These are phyloP conservation scores for Brienomyrus longianalis DNA, from an alignment of 2,113 vertebrate species.

Conservation along the genomic window DNA sequence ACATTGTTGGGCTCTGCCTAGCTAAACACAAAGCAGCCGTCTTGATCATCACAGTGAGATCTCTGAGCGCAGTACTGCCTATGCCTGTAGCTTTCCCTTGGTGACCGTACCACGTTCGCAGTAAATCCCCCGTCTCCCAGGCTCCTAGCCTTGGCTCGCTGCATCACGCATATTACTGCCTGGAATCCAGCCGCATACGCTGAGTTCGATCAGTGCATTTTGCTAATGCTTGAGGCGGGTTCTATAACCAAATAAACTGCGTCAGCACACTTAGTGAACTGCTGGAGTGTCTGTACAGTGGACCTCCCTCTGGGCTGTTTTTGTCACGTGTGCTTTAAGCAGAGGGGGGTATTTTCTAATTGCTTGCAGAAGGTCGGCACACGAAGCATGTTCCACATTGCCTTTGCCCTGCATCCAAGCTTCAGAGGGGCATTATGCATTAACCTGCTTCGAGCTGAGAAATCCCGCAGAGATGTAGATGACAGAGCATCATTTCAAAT, in stretches of 20 bases:
- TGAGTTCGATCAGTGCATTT: not conserved
- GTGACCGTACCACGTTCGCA: not conserved
- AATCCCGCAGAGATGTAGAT: not conserved
- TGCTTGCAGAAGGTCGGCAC: not conserved
- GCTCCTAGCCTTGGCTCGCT: not conserved
- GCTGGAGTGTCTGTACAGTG: not conserved
- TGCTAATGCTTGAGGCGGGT: not conserved
- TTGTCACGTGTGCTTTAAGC: not conserved
- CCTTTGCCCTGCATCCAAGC: not conserved
- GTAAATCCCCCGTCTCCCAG: not conserved
- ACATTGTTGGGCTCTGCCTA: not conserved
- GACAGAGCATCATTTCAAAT: not conserved
- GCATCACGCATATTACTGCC: not conserved
- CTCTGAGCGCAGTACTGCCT: not conserved
- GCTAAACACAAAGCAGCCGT: not conserved
- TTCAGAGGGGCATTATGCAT: not conserved
- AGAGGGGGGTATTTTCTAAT: not conserved
- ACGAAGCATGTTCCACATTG: not conserved
- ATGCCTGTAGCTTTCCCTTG: not conserved
- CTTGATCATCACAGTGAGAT: not conserved
- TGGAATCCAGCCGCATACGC: not conserved
- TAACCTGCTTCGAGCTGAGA: not conserved
- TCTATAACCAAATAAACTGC: not conserved
- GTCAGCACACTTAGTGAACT: not conserved
- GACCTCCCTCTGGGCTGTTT: not conserved